Evolutionary conservation across 1,140 invertebrate species (phyloP), one percentile per base, ranked within the genome.

Genomic region (Trichonephila clavipes): DNA sequence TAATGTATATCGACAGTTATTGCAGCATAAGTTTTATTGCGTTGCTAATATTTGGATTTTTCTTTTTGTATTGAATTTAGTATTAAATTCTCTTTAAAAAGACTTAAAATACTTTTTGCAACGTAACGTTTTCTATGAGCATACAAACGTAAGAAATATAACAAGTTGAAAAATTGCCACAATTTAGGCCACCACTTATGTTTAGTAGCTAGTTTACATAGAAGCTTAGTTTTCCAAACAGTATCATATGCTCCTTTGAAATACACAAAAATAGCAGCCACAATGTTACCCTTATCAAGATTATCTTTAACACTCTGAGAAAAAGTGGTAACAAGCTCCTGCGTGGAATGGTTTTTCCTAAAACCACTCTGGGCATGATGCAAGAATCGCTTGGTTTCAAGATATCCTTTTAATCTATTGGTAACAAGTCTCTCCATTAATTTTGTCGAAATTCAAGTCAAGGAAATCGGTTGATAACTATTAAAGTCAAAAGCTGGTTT

Each of bases 361-460:
- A 90, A 92, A 34, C 59, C 90, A 51, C n/a, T 59, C 21, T 85
- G 90, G 4, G 62, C 81, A 86, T n/a, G 59, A 51, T 92, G 90
- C 18, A 8, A 21, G 16, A 92, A 81, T 0, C n/a, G 8, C 10
- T 62, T 90, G 28, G 72, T 62, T 24, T 82, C 89, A 82, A 90
- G n/a, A 40, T 90, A 72, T 72, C 58, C 82, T 82, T 44, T 40
- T 90, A 62, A 40, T 61, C 89, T 66, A 34, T 40, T 81, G 14
- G 44, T 62, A 28, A 90, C 72, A 82, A 90, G 89, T 82, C 58
- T 82, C 58, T 90, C 89, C 72, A 82, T 90, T 90, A 90, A 64
- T n/a, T 90, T 90, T 90, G 89, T 24, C 12, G 66, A 66, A n/a
- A n/a, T 19, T 5, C 61, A 88, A 69, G 61, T 88, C 34, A 88